phyloP scores from a whole-genome alignment of 2,888 invertebrate genomes.

The Idaea dimidiata region DNA sequence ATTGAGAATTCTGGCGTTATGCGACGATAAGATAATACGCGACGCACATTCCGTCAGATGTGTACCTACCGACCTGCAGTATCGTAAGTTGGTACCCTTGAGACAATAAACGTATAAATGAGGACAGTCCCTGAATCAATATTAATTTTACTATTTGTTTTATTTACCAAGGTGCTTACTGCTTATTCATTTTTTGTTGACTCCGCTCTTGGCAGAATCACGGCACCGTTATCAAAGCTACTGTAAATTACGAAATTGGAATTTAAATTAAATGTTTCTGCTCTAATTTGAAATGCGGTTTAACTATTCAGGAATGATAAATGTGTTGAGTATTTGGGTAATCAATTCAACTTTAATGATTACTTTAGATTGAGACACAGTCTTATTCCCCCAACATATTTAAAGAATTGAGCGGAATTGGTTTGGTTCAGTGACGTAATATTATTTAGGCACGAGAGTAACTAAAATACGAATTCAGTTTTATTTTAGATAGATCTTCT shows the following conservation, averaged over 20 bases:
- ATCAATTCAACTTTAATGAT: neutral
- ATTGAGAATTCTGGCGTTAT: no score
- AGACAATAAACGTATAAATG: neutral
- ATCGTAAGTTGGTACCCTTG: no score
- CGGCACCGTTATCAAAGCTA: neutral
- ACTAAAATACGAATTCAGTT: no score
- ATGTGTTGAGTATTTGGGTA: neutral
- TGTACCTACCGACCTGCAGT: no score
- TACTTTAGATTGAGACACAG: slow-evolving; percentile 1
- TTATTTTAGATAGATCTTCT: no score
- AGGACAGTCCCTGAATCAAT: slow-evolving; percentile 8
- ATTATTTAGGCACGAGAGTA: no score
- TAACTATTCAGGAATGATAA: neutral
- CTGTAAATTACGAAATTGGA: neutral
- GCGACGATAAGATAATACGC: no score
- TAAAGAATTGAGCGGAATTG: neutral
- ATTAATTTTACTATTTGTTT: neutral
- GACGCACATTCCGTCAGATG: no score
- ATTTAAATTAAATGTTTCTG: neutral
- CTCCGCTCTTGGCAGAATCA: neutral
- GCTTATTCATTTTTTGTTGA: neutral
- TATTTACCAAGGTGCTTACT: neutral
- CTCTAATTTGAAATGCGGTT: neutral
- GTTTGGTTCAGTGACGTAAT: neutral
- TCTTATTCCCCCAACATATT: neutral